Base-by-base conservation (phyloP, 2,113 vertebrate species). In the Aegypius monachus region DNA sequence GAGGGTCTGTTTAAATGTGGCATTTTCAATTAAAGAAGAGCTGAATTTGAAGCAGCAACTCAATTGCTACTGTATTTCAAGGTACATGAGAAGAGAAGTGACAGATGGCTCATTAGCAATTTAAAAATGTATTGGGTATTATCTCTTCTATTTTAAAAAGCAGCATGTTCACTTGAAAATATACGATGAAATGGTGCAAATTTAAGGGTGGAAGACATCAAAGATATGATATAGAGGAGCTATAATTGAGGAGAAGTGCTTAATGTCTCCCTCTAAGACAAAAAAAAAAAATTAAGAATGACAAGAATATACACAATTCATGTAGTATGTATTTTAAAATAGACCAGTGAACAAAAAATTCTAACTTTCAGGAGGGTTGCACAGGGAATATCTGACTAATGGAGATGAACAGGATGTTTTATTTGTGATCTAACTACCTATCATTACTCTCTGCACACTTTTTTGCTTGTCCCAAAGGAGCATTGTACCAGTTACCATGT, bases 401-500 rank as follows among this genome's bases (percentile, higher is more conserved):
- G 9, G 29, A 61, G 40, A 38, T 29, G 2, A 65, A 40, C 3
- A 16, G 36, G 12, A 26, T 23, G 15, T 29, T 74, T 74, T 61
- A 34, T 68, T 83, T 77, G 31, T 29, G 26, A 65, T 56, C 12
- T 70, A 9, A 45, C 29, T 55, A 10, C 8, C 29, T 2, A 3
- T 34, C 16, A 5, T 71, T 88, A 42, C 7, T 52, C 14, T 78
- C 70, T 59, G 32, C 13, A 55, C 3, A 19, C 2, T 36, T 59
- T 82, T 40, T 62, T 20, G 16, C 14, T 67, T 38, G 26, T 47
- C 11, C 10, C 2, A 2, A 21, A n/a, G 25, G 2, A 43, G 3
- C 1, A 0, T 42, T 1, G 0, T 78, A 27, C 20, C 34, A 42
- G 8, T 20, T 31, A 85, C 31, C 3, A 1, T 8, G 10, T 71